Evolutionary conservation across 2,113 vertebrate genomes (phyloP).

Genomic region (Urocynchramus pylzowi): DNA sequence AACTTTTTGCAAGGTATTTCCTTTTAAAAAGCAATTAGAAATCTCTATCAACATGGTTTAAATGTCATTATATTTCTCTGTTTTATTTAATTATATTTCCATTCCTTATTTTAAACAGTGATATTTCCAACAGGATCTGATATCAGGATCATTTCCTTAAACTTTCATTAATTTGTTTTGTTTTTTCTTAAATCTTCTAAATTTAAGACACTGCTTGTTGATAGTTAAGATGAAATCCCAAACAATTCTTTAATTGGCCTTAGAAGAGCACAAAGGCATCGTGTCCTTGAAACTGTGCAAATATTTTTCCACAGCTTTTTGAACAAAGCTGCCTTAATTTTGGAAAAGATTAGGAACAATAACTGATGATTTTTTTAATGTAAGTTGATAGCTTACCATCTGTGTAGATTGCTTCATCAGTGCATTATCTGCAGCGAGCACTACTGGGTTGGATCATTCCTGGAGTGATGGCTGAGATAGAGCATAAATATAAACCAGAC

Average conservation of each 20-base stretch:
- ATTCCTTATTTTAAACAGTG: not conserved
- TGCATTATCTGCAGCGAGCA: not conserved
- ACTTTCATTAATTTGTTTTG: not conserved
- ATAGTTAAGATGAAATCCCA: not conserved
- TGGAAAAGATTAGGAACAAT: not conserved
- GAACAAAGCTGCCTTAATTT: not conserved
- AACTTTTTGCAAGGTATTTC: not conserved
- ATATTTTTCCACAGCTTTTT: not conserved
- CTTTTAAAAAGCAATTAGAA: not conserved
- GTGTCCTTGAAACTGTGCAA: not conserved
- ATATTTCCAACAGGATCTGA: not conserved
- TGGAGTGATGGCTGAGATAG: not conserved
- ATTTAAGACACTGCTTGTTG: not conserved
- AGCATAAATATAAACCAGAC: not conserved
- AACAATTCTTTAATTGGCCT: not conserved
- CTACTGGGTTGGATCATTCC: not conserved
- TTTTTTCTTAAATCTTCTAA: not conserved
- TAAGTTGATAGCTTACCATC: conserved; percentile 63
- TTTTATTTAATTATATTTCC: not conserved
- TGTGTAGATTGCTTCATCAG: conserved; percentile 38
- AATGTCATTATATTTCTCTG: not conserved
- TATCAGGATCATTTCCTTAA: not conserved
- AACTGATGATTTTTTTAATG: conserved; percentile 59
- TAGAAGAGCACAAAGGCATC: not conserved
- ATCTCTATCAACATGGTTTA: not conserved